Percentiles rank a stretch among this genome's conserved stretches.
These are phyloP conservation scores for Piprites chloris DNA, from an alignment of 2,113 vertebrate species.

Conservation along the genomic window DNA sequence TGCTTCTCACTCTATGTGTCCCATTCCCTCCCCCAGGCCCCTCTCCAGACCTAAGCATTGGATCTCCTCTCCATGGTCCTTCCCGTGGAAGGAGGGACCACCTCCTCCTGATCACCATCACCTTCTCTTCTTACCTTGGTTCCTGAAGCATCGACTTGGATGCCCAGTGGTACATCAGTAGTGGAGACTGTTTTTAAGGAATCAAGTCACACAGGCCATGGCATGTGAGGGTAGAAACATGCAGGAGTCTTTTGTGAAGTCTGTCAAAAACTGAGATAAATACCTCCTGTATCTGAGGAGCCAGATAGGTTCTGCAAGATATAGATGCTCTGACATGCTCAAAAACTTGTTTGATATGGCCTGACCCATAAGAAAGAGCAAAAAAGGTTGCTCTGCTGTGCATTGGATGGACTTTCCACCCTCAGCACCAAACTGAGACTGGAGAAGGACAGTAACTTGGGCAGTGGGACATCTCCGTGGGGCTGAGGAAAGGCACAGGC, in stretches of 20 bases:
- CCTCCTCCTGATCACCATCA: not conserved
- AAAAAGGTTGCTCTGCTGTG: not conserved
- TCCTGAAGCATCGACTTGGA: not conserved
- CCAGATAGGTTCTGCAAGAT: not conserved
- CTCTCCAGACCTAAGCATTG: not conserved
- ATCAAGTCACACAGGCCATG: not conserved
- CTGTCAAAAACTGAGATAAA: not conserved
- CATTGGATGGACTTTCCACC: not conserved
- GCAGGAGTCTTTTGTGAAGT: not conserved
- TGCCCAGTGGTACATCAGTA: not conserved
- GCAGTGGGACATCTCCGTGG: not conserved
- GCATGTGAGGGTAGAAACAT: accelerated
- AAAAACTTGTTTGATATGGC: not conserved
- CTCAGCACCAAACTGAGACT: not conserved
- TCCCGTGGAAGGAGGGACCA: not conserved
- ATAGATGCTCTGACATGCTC: not conserved
- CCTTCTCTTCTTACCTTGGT: not conserved
- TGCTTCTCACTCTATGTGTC: not conserved
- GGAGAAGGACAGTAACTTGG: not conserved
- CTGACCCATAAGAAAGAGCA: not conserved
- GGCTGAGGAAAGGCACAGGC: not conserved
- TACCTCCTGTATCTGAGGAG: not conserved
- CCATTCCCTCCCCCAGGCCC: not conserved
- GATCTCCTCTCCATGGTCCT: not conserved
- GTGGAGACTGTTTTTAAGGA: not conserved